Conservation (phyloP, 2,113 vertebrate species). For the Camelus bactrianus region DNA sequence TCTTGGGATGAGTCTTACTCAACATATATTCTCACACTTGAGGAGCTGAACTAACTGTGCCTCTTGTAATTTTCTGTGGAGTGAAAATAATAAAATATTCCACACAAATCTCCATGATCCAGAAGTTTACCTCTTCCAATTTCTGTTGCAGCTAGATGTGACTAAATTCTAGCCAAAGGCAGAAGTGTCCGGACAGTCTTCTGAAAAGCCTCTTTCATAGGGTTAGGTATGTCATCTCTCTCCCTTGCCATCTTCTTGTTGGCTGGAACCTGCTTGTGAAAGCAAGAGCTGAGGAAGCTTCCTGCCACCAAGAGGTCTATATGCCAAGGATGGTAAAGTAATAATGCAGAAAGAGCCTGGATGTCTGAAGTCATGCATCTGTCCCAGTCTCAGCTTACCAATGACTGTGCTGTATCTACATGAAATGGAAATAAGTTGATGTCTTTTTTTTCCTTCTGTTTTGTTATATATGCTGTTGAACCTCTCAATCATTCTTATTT, state of each 20-base stretch:
- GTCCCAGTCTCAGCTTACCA: background rate
- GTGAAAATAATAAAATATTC: background rate
- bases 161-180: background rate
- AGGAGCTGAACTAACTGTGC: background rate
- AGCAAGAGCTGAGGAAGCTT: background rate
- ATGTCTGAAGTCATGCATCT: background rate
- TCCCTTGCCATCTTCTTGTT: background rate
- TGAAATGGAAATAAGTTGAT: background rate
- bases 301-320: background rate
- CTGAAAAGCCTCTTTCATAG: background rate
- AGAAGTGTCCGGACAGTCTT: background rate
- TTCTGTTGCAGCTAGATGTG: background rate
- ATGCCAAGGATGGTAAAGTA: background rate
- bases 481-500: background rate
- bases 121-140: background rate
- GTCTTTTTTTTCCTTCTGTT: background rate
- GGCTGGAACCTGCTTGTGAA: background rate
- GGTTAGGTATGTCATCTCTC: background rate
- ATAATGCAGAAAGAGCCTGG: background rate
- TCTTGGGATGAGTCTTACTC: background rate
- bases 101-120: background rate
- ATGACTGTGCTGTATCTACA: background rate
- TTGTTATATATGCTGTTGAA: background rate
- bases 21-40: background rate
- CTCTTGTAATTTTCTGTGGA: background rate